phyloP scores from a whole-genome alignment of 64 coral and sea anemone genomes.

The Montipora foliosa region DNA sequence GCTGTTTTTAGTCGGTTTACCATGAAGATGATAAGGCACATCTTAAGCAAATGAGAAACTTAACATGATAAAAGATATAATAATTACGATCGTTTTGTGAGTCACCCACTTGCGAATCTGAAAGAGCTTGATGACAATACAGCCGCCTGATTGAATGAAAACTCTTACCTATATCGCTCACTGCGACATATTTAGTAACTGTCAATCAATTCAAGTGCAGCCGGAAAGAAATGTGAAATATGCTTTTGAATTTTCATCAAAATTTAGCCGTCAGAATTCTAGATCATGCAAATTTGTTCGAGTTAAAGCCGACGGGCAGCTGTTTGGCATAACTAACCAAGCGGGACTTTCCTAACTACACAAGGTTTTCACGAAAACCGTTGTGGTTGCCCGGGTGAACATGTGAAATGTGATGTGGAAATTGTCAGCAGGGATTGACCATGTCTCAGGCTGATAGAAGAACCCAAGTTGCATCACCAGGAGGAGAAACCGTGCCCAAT shows the following conservation, averaged over 20 bases:
- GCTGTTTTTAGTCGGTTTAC: not conserved
- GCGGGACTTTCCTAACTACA: not conserved
- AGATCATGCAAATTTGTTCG: constrained; percentile 34
- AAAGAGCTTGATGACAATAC: not conserved
- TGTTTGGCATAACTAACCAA: constrained; percentile 17
- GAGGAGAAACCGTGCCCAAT: not conserved
- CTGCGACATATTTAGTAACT: constrained; percentile 1
- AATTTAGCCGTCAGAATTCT: not conserved
- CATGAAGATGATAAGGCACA: not conserved
- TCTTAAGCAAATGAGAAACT: not conserved
- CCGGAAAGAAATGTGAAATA: constrained; percentile 47
- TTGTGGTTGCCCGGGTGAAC: not conserved
- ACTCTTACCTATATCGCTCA: not conserved
- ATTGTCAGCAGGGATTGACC: not conserved
- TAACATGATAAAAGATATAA: not conserved
- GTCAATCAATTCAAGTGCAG: constrained; percentile 49
- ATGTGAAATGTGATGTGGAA: not conserved
- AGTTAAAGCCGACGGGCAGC: constrained; percentile 23
- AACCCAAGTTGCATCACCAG: not conserved
- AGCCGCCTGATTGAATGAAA: not conserved
- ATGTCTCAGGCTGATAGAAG: constrained; percentile 1
- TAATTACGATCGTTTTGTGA: constrained; percentile 2
- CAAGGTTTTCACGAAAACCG: not conserved
- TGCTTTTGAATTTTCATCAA: constrained; percentile 38
- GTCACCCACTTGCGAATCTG: not conserved